Evolutionary conservation across 2,113 vertebrate species (phyloP).

Genomic region (Thunnus thynnus): DNA sequence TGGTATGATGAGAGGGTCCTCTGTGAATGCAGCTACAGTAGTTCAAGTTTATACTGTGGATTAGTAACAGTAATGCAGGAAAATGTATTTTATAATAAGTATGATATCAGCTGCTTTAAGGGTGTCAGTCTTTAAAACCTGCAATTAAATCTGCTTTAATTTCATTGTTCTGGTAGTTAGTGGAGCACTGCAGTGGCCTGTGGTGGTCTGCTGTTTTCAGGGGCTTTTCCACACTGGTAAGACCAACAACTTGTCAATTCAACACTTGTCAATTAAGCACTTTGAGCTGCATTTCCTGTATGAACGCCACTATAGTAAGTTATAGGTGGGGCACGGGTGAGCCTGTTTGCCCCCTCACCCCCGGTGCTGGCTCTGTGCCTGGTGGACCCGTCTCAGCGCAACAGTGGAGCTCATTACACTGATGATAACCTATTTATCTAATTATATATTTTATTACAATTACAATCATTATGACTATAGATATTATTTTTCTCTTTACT

Average conservation of each 20-base stretch:
- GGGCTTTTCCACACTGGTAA: not conserved
- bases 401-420: too few relatives aligned
- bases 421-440: too few relatives aligned
- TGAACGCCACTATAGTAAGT: too few relatives aligned
- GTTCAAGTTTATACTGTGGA: slow-evolving; percentile 8
- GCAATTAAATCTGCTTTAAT: not conserved
- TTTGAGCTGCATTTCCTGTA: too few relatives aligned
- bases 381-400: too few relatives aligned
- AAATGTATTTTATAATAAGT: not conserved
- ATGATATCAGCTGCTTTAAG: not conserved
- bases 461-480: too few relatives aligned
- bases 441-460: too few relatives aligned
- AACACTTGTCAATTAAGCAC: too few relatives aligned
- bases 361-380: too few relatives aligned
- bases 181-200: not conserved
- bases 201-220: not conserved
- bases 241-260: not conserved
- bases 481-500: too few relatives aligned
- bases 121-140: not conserved
- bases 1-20: slow-evolving; percentile 16
- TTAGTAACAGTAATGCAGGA: not conserved
- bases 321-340: too few relatives aligned
- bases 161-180: not conserved
- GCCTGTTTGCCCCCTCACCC: too few relatives aligned
- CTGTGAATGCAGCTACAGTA: not conserved